Evolutionary conservation across 2,888 invertebrate species (phyloP).

Genomic region (Thera britannica): DNA sequence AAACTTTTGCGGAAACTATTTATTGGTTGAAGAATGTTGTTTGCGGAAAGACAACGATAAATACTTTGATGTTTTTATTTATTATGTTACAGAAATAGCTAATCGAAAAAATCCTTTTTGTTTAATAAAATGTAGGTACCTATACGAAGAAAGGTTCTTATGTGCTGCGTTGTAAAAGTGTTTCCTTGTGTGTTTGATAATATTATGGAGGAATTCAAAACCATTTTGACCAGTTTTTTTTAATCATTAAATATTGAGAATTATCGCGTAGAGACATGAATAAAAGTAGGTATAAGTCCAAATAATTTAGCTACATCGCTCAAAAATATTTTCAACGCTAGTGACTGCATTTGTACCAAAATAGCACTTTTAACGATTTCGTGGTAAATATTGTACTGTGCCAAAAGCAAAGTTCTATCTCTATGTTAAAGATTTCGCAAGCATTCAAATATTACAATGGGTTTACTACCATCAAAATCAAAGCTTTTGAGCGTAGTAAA

Average conservation of each 20-base stretch:
- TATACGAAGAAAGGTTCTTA: too few species aligned
- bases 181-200: not conserved
- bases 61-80: not conserved
- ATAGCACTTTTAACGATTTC: not conserved
- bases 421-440: not conserved
- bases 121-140: not conserved
- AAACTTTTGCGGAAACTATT: slow-evolving; percentile 28
- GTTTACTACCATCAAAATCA: not conserved
- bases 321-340: not conserved
- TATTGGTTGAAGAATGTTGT: slow-evolving; percentile 10
- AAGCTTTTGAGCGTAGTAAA: not conserved
- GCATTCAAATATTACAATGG: too few species aligned
- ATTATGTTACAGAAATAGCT: not conserved
- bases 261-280: not conserved
- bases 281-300: not conserved
- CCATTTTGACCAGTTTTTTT: too few species aligned
- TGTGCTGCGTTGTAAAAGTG: too few species aligned
- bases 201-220: not conserved
- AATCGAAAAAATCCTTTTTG: not conserved
- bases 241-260: not conserved
- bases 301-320: not conserved
- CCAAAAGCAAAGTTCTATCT: not conserved
- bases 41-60: slow-evolving; percentile 1
- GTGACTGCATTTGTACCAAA: not conserved
- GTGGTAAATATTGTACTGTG: not conserved